These are phyloP conservation scores for Margaritifera margaritifera DNA, from an alignment of 2,888 invertebrate genomes.

Conservation along the genomic window DNA sequence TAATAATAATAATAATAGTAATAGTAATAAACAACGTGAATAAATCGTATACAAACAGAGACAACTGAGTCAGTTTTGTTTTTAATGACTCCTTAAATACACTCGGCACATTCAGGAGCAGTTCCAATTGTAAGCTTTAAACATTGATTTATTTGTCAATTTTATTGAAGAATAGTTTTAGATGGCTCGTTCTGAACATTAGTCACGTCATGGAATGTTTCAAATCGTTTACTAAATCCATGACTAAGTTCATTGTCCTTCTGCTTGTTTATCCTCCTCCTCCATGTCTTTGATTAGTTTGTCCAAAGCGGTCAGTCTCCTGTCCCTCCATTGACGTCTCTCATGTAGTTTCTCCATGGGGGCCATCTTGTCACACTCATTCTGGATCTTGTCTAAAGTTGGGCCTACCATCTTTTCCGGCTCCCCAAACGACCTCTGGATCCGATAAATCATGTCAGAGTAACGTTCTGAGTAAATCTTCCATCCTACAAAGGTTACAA, in stretches of 20 bases:
- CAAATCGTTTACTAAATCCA: background rate
- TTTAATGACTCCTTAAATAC: no score
- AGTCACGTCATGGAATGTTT: no score
- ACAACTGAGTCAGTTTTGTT: no score
- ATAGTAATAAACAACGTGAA: no score
- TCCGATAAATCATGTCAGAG: conserved; percentile 55
- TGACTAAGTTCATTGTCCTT: background rate
- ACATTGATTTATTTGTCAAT: no score
- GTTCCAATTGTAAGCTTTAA: no score
- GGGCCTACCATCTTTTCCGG: conserved; percentile 47
- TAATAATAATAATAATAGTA: no score
- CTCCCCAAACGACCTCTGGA: conserved; percentile 49
- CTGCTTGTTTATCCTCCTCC: conserved; percentile 15
- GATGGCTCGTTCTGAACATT: no score
- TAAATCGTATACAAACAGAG: no score
- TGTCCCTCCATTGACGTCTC: conserved; percentile 66
- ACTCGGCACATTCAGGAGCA: no score
- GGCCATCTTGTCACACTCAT: conserved; percentile 41
- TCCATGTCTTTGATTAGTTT: conserved; percentile 61
- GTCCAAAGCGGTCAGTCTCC: conserved; percentile 62
- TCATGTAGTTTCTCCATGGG: conserved; percentile 58
- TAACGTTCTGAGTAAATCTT: conserved; percentile 61
- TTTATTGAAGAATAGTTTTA: no score
- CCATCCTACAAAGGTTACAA: conserved; percentile 42
- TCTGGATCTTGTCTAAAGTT: conserved; percentile 48